These are phyloP conservation scores for Silurus asotus DNA, from an alignment of 2,113 vertebrate species.

Conservation along the genomic window DNA sequence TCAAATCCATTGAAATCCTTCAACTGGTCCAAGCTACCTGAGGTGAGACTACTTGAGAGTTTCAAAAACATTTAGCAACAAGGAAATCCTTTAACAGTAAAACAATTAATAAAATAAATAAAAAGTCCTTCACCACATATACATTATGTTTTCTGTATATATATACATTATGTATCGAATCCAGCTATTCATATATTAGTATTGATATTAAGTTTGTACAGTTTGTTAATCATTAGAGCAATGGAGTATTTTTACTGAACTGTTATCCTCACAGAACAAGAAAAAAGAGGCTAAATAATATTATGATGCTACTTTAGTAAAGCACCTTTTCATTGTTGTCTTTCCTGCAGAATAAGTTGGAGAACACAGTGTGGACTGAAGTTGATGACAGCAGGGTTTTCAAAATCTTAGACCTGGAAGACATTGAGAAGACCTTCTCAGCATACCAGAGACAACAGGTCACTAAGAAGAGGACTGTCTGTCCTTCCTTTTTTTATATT, in stretches of 20 bases:
- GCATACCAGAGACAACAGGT: conserved; percentile 99
- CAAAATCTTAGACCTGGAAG: conserved; percentile 90
- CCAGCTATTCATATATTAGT: not conserved
- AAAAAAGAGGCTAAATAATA: not conserved
- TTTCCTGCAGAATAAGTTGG: conserved; percentile 85
- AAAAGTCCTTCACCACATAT: not conserved
- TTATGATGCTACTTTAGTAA: not conserved
- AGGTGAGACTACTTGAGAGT: conserved; percentile 73
- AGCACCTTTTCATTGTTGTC: not conserved
- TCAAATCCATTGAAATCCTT: conserved; percentile 94
- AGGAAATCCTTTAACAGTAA: not conserved
- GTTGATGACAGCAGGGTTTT: conserved; percentile 91
- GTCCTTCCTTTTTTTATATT: not conserved
- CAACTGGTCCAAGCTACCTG: conserved; percentile 95
- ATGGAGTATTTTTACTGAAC: not conserved
- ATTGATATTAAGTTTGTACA: not conserved
- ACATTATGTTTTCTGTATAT: not conserved
- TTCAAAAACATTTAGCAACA: not conserved
- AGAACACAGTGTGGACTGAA: conserved; percentile 90
- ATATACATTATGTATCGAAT: not conserved
- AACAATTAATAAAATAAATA: not conserved
- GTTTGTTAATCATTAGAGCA: not conserved
- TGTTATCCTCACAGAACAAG: not conserved
- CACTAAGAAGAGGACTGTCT: not conserved
- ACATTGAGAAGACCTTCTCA: conserved; percentile 95